Conservation (phyloP, 2,113 vertebrate genomes). For the Chionis minor region DNA sequence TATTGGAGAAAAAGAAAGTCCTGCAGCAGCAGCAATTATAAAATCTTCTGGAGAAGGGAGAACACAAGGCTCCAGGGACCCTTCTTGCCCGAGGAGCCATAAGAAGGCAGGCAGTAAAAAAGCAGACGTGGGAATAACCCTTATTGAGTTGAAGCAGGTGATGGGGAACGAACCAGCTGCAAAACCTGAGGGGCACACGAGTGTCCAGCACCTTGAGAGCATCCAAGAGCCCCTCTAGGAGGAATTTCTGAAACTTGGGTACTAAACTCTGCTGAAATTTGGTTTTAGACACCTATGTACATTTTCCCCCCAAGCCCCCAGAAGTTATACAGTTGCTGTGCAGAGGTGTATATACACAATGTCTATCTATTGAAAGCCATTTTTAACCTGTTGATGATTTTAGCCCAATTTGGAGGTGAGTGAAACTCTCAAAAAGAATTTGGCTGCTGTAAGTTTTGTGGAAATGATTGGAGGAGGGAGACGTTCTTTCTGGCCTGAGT, state of each 20-base stretch:
- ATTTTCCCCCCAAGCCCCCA: rapidly evolving
- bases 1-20: background rate
- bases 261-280: background rate
- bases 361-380: background rate
- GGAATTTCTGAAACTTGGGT: background rate
- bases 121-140: constrained; percentile 19
- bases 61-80: constrained; percentile 14
- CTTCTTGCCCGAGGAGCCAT: background rate
- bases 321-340: background rate
- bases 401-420: background rate
- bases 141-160: constrained; percentile 26
- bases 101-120: constrained; percentile 28
- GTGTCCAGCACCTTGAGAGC: background rate
- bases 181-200: background rate
- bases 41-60: constrained; percentile 15
- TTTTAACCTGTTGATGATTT: background rate
- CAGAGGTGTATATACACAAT: background rate
- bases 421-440: background rate
- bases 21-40: background rate
- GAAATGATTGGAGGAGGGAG: background rate
- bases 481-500: background rate
- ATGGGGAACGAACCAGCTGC: background rate
- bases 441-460: background rate
- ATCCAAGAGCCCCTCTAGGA: background rate
- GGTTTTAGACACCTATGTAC: background rate